These are phyloP conservation scores for Anodontia alba DNA, from an alignment of 2,888 invertebrate genomes.

Conservation along the genomic window DNA sequence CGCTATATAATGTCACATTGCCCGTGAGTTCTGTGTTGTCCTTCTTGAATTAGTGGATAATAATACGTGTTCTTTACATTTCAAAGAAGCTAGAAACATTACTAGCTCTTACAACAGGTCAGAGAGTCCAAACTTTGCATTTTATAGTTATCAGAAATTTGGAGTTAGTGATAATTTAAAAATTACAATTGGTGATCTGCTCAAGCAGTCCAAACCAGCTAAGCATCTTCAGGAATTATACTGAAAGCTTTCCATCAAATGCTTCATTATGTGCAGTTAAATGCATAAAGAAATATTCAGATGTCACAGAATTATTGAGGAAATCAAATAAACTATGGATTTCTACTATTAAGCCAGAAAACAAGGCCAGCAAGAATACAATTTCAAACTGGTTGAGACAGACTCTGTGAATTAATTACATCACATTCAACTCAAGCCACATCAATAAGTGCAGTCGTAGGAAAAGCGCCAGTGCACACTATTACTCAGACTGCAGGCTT, in stretches of 20 bases:
- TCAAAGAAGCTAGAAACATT: not conserved
- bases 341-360: not conserved
- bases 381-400: not conserved
- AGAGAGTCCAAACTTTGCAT: not conserved
- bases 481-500: constrained; percentile 8
- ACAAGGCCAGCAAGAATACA: not conserved
- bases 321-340: not conserved
- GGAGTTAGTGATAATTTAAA: not conserved
- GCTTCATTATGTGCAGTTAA: constrained; percentile 2
- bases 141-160: not conserved
- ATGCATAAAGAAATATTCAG: not conserved
- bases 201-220: no score
- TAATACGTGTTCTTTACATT: not conserved
- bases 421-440: not conserved
- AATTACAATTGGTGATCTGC: not conserved
- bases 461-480: constrained; percentile 5
- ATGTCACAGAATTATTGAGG: not conserved
- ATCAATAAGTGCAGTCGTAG: not conserved
- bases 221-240: not conserved
- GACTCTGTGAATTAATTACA: not conserved
- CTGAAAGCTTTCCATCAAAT: not conserved
- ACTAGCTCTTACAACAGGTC: not conserved
- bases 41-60: not conserved
- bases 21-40: no score
- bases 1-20: no score